Evolutionary conservation across 1,140 invertebrate genomes (phyloP), one percentile per base, ranked within the genome.

Genomic region (Laupala kohalensis): DNA sequence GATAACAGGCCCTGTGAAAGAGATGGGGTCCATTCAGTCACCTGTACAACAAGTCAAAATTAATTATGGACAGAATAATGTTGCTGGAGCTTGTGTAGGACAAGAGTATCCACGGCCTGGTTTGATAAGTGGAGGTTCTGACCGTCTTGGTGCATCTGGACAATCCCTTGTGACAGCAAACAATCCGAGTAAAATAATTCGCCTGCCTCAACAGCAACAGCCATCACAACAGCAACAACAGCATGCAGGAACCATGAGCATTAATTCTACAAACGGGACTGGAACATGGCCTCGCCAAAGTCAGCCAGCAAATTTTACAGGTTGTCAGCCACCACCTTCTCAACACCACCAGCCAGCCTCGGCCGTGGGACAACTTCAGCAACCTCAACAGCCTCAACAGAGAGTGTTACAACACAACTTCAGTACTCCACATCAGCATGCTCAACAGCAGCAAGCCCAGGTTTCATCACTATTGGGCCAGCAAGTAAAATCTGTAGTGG

Each of bases 371-470:
- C 67, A 67, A 65, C 71, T 73, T 1, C 62, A 75, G 24, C 26
- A 64, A 28, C 27, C 27, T 6, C 66, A 67, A n/a, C 12, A 29
- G 28, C 25, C 29, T 5, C 67, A 67, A 6, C 66, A 68, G 67
- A 25, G 4, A 28, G 25, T 28, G 27, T 23, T 29, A 19, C 37
- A 53, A 19, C 37, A 53, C 1, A 9, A 66, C 1, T 23, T 12
- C 9, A 53, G 37, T 19, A 25, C 25, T 62, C 69, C 53, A 25
- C 69, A 70, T n/a, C 79, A 75, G 27, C 78, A 78, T n/a, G 71
- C 72, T 67, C 69, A 70, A 37, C 81, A 80, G 71, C 77, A 76
- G 28, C 79, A 79, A 71, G 74, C 74, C 71, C 78, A 80, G 69
- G n/a, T 24, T n/a, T 29, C 27, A n/a, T 5, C 27, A 24, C 13